Base-by-base conservation (phyloP, 2,888 invertebrate genomes). In the Mactromeris polynyma region DNA sequence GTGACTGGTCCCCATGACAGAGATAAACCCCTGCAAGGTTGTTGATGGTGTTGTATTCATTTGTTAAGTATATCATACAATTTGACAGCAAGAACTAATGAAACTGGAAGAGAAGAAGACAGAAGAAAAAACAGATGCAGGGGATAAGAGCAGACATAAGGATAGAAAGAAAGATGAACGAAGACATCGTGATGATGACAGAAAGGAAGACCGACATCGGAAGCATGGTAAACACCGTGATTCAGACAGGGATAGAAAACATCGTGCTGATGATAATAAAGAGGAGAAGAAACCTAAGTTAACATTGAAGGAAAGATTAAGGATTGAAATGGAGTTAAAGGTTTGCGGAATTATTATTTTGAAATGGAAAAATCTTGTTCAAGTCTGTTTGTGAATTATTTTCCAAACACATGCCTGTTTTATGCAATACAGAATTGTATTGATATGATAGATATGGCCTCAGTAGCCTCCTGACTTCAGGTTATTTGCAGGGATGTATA, bases 271-370 rank as follows among this genome's bases (percentile, higher is more conserved):
- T 0, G 73, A 73, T 1, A 33, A 36, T 17, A 87, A 85, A 36
- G 89, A 91, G 58, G 85, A 91, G 46, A 89, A 91, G 40, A 91
- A 91, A 80, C 90, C 90, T 26, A 88, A 91, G 77, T 85, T 90
- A 17, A 92, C 92, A 21, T 89, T 92, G 31, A 90, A 92, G 87
- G 91, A 90, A 79, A 89, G 90, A 85, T 86, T 89, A 40, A 91
- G 89, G 78, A 90, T 91, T 78, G 92, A 90, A 79, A 91, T 92
- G 91, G 94, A 93, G 64, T 81, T 93, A 80, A 93, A 93, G 77
- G 73, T 83, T 26, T 36, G 79, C 42, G 19, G 21, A 38, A 69
- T 33, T 33, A n/a, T n/a, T n/a, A n/a, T n/a, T n/a, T n/a, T n/a
- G n/a, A n/a, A n/a, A n/a, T n/a, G n/a, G n/a, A n/a, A n/a, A n/a